phyloP scores from a whole-genome alignment of 2,113 vertebrate genomes.

The Ranitomeya variabilis region DNA sequence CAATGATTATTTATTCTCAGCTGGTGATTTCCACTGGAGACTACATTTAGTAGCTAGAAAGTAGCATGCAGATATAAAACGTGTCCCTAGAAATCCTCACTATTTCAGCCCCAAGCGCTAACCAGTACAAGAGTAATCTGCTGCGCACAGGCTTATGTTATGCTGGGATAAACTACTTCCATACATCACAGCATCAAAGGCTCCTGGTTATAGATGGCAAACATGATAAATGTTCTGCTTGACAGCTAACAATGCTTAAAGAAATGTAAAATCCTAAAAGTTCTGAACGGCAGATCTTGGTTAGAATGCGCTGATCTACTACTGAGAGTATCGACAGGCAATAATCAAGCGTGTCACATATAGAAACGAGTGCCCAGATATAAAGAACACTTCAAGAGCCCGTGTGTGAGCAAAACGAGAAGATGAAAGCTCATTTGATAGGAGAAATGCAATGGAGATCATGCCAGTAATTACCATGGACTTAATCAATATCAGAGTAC shows the following conservation, averaged over 20 bases:
- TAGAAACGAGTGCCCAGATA: background rate
- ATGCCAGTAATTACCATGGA: background rate
- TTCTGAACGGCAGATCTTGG: background rate
- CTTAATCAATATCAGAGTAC: background rate
- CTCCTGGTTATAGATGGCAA: constrained; percentile 31
- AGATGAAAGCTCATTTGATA: background rate
- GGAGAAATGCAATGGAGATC: background rate
- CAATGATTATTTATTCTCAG: background rate
- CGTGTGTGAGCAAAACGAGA: background rate
- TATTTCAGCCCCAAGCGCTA: constrained; percentile 29
- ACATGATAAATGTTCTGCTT: constrained; percentile 16
- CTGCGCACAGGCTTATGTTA: constrained; percentile 7
- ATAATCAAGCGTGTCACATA: background rate
- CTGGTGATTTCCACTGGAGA: constrained; percentile 5
- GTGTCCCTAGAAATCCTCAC: constrained; percentile 7
- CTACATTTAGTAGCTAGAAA: background rate
- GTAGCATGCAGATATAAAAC: constrained; percentile 32
- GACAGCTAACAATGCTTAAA: constrained; percentile 5
- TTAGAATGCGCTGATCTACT: background rate
- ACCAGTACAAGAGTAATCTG: constrained; percentile 31
- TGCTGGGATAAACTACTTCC: constrained; percentile 34
- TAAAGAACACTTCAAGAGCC: background rate
- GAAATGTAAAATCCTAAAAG: background rate
- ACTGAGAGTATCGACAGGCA: background rate
- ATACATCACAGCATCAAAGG: constrained; percentile 19